A percentile compares a stretch with the other conserved stretches of the same genome.
These are phyloP conservation scores for Taurulus bubalis DNA, from an alignment of 2,113 vertebrate species.

Conservation along the genomic window DNA sequence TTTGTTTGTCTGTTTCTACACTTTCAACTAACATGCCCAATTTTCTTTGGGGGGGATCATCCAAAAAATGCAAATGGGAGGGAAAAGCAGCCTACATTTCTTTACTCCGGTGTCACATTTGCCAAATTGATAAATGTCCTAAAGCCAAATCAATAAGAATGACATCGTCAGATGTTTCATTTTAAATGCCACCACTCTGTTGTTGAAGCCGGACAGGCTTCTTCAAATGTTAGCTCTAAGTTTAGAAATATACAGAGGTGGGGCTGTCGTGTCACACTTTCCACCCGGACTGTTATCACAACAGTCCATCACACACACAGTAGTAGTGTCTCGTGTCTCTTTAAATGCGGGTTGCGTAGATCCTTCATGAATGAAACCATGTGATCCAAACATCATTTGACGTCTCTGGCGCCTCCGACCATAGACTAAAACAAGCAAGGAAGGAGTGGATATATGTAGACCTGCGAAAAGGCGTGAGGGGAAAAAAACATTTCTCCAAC, in stretches of 20 bases:
- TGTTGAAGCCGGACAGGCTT: conserved; percentile 21
- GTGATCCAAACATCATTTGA: conserved; percentile 97
- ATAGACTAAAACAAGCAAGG: conserved; percentile 78
- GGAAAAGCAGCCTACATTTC: too few species aligned
- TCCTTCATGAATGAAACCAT: conserved; percentile 96
- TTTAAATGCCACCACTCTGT: background rate
- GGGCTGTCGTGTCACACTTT: conserved; percentile 60
- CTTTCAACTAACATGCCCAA: background rate
- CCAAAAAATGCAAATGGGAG: too few species aligned
- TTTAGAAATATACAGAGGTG: conserved; percentile 52
- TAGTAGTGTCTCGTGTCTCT: conserved; percentile 74
- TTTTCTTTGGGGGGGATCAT: background rate
- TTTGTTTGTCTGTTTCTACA: background rate
- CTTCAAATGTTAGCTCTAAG: conserved; percentile 45
- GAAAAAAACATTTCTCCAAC: conserved; percentile 69
- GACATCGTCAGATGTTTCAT: background rate
- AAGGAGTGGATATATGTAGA: conserved; percentile 77
- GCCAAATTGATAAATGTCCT: background rate
- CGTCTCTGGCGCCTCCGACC: conserved; percentile 83
- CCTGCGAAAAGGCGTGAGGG: conserved; percentile 76
- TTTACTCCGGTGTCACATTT: background rate
- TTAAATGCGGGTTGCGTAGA: conserved; percentile 84
- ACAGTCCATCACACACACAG: conserved; percentile 41
- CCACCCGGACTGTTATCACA: conserved; percentile 53
- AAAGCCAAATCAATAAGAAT: background rate